Conservation (phyloP, 30 jellyfish, hydroid and myxozoan genomes). For the Cassiopea xamachana region DNA sequence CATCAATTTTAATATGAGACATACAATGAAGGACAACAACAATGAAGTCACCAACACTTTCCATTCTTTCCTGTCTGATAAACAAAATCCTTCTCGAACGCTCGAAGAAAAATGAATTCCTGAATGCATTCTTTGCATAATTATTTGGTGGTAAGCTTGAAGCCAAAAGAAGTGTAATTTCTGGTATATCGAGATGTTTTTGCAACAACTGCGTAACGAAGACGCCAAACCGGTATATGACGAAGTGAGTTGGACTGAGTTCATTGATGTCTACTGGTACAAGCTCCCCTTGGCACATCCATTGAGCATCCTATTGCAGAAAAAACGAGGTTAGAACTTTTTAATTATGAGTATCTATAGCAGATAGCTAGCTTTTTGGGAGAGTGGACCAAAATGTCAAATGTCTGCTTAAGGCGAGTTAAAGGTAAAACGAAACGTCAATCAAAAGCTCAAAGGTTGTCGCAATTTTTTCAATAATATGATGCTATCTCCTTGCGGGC, state of each 20-base stretch:
- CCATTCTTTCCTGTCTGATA: constrained; percentile 96
- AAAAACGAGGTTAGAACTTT: no score
- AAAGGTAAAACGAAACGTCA: no score
- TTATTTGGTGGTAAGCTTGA: constrained; percentile 93
- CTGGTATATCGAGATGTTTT: constrained; percentile 84
- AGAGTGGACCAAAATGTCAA: no score
- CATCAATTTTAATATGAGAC: constrained; percentile 95
- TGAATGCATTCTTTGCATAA: constrained; percentile 93
- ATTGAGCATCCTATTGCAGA: constrained; percentile 91
- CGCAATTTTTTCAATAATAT: no score
- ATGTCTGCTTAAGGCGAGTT: no score
- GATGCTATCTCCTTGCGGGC: no score
- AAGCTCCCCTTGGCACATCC: constrained; percentile 94
- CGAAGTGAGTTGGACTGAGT: constrained; percentile 95
- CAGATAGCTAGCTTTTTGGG: no score
- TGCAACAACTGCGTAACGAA: constrained; percentile 87
- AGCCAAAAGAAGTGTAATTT: constrained; percentile 91
- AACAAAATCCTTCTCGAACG: constrained; percentile 88
- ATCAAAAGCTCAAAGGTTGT: no score
- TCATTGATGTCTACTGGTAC: constrained; percentile 97
- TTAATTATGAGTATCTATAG: no score
- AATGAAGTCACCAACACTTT: constrained; percentile 94
- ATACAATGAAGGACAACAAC: constrained; percentile 94
- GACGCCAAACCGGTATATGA: constrained; percentile 96
- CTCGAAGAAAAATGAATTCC: constrained; percentile 97